Percentiles rank a stretch among this genome's conserved stretches.
Conservation (phyloP, 2,113 vertebrate species). For the Tragulus kanchil region DNA sequence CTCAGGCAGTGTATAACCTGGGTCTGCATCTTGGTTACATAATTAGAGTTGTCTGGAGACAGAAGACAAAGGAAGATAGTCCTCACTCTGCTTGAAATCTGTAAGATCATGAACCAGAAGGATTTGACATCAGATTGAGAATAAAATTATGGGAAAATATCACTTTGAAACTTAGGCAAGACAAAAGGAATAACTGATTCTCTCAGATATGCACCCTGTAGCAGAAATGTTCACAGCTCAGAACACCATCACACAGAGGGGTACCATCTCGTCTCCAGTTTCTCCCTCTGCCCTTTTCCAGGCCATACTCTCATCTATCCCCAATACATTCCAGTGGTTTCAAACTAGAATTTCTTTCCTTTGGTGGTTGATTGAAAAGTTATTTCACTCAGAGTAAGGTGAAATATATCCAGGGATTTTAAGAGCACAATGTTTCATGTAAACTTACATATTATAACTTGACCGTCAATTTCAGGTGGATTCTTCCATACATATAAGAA, state of each 20-base stretch:
- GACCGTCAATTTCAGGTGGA: not conserved
- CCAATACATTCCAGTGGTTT: not conserved
- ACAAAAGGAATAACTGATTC: not conserved
- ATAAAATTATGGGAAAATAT: not conserved
- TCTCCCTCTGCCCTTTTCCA: not conserved
- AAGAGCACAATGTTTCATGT: not conserved
- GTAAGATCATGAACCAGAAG: conserved; percentile 19
- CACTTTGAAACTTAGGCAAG: conserved; percentile 2
- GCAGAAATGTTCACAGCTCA: not conserved
- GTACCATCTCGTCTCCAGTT: not conserved
- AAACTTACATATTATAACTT: not conserved
- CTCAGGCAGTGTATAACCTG: not conserved
- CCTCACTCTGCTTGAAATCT: not conserved
- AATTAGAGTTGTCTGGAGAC: not conserved
- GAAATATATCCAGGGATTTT: not conserved
- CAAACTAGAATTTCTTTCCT: not conserved
- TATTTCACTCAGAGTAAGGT: conserved; percentile 10
- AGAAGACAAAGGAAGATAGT: not conserved
- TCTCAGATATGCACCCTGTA: not conserved
- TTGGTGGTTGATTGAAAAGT: not conserved
- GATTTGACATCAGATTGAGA: not conserved
- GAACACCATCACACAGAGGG: not conserved
- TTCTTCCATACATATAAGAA: not conserved
- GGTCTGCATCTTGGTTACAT: not conserved
- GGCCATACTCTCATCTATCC: not conserved